Conservation (phyloP, 2,113 vertebrate species). For the Geothlypis trichas region DNA sequence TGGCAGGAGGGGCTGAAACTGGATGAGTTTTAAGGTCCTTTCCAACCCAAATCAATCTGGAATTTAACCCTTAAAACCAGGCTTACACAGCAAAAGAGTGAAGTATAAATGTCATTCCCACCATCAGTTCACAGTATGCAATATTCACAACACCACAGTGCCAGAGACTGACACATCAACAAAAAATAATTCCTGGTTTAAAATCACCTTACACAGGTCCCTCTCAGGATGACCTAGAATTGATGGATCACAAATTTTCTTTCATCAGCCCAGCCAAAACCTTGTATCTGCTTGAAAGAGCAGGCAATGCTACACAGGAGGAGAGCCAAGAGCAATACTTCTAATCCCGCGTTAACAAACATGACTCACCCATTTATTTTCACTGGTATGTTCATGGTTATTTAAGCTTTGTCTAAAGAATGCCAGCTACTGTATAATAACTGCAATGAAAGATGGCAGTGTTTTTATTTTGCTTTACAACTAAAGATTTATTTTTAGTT, state of each 20-base stretch:
- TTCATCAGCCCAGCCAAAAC: not conserved
- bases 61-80: not conserved
- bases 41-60: not conserved
- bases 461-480: conserved; percentile 58
- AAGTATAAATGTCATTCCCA: not conserved
- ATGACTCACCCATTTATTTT: conserved; percentile 65
- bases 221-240: not conserved
- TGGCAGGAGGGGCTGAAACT: not conserved
- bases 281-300: not conserved
- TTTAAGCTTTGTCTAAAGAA: conserved; percentile 68
- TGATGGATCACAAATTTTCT: not conserved
- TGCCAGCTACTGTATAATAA: conserved; percentile 51
- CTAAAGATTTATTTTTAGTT: conserved; percentile 31
- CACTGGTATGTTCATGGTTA: conserved; percentile 58
- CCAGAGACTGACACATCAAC: not conserved
- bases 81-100: not conserved
- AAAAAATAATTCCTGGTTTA: not conserved
- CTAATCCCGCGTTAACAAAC: conserved; percentile 2
- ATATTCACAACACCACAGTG: rapidly evolving
- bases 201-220: not conserved
- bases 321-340: conserved; percentile 42
- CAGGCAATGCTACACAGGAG: not conserved
- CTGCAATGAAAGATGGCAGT: conserved; percentile 48
- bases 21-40: not conserved
- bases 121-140: not conserved